Evolutionary conservation across 2,113 vertebrate species (phyloP), one percentile per base, ranked within the genome.

Genomic region (Pitta sordida): DNA sequence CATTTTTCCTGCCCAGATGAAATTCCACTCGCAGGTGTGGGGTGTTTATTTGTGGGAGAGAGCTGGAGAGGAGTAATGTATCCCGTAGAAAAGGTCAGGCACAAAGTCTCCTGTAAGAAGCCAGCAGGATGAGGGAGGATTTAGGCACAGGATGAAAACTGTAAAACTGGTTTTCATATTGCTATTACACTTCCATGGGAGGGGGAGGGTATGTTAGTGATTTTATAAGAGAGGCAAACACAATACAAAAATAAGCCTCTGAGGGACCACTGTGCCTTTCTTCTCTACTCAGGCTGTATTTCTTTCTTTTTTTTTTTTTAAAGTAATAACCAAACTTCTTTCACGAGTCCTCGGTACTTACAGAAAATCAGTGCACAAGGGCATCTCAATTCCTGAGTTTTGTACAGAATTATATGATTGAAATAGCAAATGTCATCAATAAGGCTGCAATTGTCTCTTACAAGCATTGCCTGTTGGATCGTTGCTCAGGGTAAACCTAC

Each of bases 1-100:
- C 71, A 80, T 80, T 91, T 94, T 88, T 68, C 59, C 91, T 95
- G 90, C 43, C 91, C 82, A 70, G 87, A 91, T 74, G 90, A 95
- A 94, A 96, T 95, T 91, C 91, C 85, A 83, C 37, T 86, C 13
- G 8, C 90, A 90, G 87, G 86, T 90, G 85, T 70, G 82, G 71
- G 82, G 69, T 74, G 84, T 78, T 93, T 83, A 77, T 94, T 95
- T 90, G 81, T 19, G 55, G 49, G 37, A 59, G 59, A 70, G 51
- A 32, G 46, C 68, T 88, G 32, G 80, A 79, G 34, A 79, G 37
- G 24, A 70, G 70, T 70, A 70, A 82, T 21, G 24, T 16, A 51
- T n/a, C 11, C 51, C n/a, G 62, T 11, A 43, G 39, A 7, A 85
- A 80, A 90, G 63, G 63, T 76, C 84, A 74, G 80, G 93, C 58